Evolutionary conservation across 2,113 vertebrate genomes (phyloP).

Genomic region (Stigmatopora argus): DNA sequence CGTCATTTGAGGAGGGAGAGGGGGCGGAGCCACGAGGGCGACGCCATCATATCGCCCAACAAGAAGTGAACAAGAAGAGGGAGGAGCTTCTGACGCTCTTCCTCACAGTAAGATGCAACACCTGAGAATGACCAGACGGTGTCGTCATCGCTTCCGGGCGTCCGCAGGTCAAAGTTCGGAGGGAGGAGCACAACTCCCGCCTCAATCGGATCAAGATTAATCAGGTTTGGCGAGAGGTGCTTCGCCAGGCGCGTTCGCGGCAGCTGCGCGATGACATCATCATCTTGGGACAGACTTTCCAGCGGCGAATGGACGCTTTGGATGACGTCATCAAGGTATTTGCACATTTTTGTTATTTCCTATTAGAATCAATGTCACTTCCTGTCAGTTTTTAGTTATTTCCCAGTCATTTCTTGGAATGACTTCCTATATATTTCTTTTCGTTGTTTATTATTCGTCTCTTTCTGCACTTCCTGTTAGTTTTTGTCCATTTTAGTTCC

Average conservation of each 20-base stretch:
- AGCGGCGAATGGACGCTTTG: constrained; percentile 35
- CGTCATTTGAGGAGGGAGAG: not conserved
- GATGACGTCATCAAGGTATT: constrained; percentile 31
- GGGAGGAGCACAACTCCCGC: constrained; percentile 32
- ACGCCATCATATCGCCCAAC: constrained; percentile 12
- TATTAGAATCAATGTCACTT: no score
- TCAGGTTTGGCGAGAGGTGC: constrained; percentile 31
- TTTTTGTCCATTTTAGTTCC: not conserved
- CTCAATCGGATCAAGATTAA: constrained; percentile 43
- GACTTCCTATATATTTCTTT: no score
- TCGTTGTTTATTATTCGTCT: not conserved
- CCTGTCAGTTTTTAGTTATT: no score
- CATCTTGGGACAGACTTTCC: constrained; percentile 26
- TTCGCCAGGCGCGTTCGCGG: constrained; percentile 2
- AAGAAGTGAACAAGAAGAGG: constrained; percentile 30
- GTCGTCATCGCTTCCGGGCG: not conserved
- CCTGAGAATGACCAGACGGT: constrained; percentile 21
- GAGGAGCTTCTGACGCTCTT: constrained; percentile 42
- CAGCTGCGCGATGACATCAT: constrained; percentile 10
- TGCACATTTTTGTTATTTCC: no score
- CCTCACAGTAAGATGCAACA: not conserved
- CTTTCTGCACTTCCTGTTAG: not conserved
- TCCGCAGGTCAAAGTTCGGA: constrained; percentile 54
- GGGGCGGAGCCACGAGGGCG: constrained; percentile 39
- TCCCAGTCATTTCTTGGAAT: no score